Evolutionary conservation across 2,888 invertebrate species (phyloP), one percentile per base, ranked within the genome.

Genomic region (Amblyjoppa proteus): DNA sequence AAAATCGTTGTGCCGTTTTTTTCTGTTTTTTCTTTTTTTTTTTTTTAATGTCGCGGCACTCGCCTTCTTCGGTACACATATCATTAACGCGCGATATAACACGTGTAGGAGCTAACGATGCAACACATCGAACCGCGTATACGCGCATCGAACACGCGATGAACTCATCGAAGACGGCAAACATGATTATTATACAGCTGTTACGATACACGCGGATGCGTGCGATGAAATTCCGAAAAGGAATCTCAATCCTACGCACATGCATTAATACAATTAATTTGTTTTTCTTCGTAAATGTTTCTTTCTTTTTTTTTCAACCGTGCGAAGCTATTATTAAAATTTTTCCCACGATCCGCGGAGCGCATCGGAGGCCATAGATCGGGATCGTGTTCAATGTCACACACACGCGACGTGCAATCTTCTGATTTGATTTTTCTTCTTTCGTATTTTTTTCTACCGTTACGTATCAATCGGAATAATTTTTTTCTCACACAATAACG

Each of bases 341-440:
- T 51, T 38, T 79, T 80, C 85, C 71, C 85, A 85, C 85, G 85
- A 75, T 71, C 70, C 66, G 66, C 53, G 16, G 25, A 31, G 81
- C 77, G 74, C 70, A 85, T 81, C 69, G 70, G 28, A 53, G 51
- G 66, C 70, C 71, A 28, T 4, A 38, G 51, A 34, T 34, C 34
- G 64, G 38, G 64, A 73, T 81, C 73, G 77, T 64, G 78, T 81
- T 78, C 84, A 85, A 85, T 85, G 81, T 70, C 81, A 56, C 49
- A n/a, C 9, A 64, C 3, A 64, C 7, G 45, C 49, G 61, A 58
- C 56, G n/a, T 9, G 58, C 69, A 41, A 71, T 76, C 20, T 31
- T 51, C 31, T 71, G 25, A 13, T 58, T 11, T 28, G 25, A 61
- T 64, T 64, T 34, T 64, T 34, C 16, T 49, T 16, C 45, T 16